A percentile compares a stretch with the other conserved stretches of the same genome.
These are phyloP conservation scores for Paratilapia polleni DNA, from an alignment of 2,113 vertebrate species.

Conservation along the genomic window DNA sequence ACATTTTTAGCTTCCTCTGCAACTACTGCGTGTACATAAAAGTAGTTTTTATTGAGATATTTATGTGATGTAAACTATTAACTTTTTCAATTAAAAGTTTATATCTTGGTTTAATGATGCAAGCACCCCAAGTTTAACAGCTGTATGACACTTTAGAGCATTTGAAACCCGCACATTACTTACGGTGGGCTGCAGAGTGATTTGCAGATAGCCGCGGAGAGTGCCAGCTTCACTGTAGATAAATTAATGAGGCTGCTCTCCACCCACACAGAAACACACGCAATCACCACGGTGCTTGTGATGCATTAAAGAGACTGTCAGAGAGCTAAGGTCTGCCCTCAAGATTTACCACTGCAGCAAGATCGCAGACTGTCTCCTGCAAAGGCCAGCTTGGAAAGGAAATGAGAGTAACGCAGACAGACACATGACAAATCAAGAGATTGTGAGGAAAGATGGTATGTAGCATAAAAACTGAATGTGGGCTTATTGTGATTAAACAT, in stretches of 20 bases:
- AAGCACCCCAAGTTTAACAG: background rate
- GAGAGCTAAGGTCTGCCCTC: slow-evolving; percentile 55
- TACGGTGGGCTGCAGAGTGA: slow-evolving; percentile 23
- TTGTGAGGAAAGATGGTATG: background rate
- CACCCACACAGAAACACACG: slow-evolving; percentile 43
- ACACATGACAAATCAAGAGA: slow-evolving; percentile 3
- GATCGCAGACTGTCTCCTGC: slow-evolving; percentile 32
- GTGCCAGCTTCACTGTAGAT: slow-evolving; percentile 59
- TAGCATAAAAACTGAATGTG: background rate
- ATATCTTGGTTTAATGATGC: background rate
- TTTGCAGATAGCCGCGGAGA: slow-evolving; percentile 42
- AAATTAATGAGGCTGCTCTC: slow-evolving; percentile 63
- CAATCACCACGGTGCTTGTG: slow-evolving; percentile 42
- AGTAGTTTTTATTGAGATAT: background rate
- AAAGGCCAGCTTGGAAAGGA: slow-evolving; percentile 35
- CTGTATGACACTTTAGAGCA: background rate
- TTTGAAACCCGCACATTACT: slow-evolving; percentile 48
- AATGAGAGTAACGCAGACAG: slow-evolving; percentile 17
- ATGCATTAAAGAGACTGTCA: slow-evolving; percentile 64
- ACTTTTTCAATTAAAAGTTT: background rate
- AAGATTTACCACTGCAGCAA: slow-evolving; percentile 57
- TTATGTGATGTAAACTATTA: background rate
- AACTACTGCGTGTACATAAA: background rate
- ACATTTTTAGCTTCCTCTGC: background rate
- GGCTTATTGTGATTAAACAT: background rate